phyloP scores from a whole-genome alignment of 2,113 vertebrate species.

The Bos javanicus region DNA sequence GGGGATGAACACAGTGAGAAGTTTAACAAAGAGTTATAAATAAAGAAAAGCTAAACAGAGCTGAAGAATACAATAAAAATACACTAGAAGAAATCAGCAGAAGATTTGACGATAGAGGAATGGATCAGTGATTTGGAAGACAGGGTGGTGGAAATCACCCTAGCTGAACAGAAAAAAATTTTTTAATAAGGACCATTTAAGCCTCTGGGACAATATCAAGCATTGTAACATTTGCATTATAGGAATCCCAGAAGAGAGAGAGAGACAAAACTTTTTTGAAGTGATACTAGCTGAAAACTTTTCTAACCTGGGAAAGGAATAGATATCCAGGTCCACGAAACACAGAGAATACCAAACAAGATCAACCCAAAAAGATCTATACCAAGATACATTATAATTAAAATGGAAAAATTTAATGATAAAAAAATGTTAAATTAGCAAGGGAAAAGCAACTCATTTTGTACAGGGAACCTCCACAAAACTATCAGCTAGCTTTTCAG shows the following conservation, averaged over 20 bases:
- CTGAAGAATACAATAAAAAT: not conserved
- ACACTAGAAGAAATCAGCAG: not conserved
- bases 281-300: not conserved
- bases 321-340: not conserved
- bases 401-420: not conserved
- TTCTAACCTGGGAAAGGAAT: not conserved
- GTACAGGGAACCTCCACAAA: not conserved
- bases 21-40: not conserved
- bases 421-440: not conserved
- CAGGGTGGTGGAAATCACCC: not conserved
- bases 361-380: not conserved
- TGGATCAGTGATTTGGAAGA: not conserved
- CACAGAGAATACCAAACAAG: not conserved
- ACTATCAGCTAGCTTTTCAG: not conserved
- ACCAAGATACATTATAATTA: not conserved
- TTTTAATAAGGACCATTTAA: not conserved
- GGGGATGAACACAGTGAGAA: not conserved
- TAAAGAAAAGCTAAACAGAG: not conserved
- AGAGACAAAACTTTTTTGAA: not conserved
- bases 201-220: not conserved
- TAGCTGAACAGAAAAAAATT: not conserved
- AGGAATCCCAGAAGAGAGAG: not conserved
- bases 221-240: not conserved
- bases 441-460: not conserved
- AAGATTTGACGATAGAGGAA: not conserved